A percentile compares a stretch with the other conserved stretches of the same genome.
phyloP scores from a whole-genome alignment of 2,113 vertebrate genomes.

The Promerops cafer region DNA sequence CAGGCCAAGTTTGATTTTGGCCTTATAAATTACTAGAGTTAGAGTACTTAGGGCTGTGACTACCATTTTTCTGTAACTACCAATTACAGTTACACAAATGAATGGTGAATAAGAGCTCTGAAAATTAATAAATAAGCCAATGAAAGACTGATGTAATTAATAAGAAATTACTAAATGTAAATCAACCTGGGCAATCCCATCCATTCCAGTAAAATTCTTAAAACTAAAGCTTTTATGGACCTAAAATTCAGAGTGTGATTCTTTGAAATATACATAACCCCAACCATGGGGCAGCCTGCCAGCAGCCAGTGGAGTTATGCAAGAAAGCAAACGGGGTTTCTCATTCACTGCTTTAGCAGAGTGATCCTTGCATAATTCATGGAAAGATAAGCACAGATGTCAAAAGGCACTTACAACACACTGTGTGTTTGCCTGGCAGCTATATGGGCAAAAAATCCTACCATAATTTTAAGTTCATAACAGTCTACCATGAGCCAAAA shows the following conservation, averaged over 20 bases:
- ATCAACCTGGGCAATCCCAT: background rate
- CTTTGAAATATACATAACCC: background rate
- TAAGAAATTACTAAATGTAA: background rate
- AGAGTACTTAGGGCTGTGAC: background rate
- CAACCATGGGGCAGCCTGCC: background rate
- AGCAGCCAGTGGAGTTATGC: background rate
- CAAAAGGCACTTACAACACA: slow-evolving; percentile 35
- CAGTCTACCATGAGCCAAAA: background rate
- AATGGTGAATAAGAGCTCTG: background rate
- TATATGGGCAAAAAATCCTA: background rate
- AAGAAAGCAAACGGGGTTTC: slow-evolving; percentile 14
- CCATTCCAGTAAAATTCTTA: background rate
- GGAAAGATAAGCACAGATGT: slow-evolving; percentile 43
- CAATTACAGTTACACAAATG: background rate
- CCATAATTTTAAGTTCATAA: background rate
- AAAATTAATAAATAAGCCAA: background rate
- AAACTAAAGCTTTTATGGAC: background rate
- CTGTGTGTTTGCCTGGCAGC: slow-evolving; percentile 11
- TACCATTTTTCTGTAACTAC: background rate
- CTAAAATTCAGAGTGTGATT: background rate
- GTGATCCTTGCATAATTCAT: slow-evolving; percentile 9
- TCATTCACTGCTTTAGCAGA: slow-evolving; percentile 24
- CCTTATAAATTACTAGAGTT: background rate
- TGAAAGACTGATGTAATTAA: background rate
- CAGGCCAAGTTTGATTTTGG: background rate